Conservation (phyloP, 2,797 vertebrate genomes). For the Muscicapa comitata region DNA sequence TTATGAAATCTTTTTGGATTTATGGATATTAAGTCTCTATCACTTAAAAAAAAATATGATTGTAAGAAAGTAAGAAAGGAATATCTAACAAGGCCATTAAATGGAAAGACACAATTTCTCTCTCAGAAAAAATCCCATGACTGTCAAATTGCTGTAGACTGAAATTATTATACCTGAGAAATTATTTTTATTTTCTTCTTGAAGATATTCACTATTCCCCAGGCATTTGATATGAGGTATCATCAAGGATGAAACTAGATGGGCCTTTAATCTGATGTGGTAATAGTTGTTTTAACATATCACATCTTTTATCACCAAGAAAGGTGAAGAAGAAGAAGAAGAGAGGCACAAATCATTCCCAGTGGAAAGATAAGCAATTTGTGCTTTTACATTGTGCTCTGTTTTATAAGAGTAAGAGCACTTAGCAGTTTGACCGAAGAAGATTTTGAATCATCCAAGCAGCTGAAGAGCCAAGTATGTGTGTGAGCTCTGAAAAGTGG, state of each 20-base stretch:
- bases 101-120: background rate
- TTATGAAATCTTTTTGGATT: background rate
- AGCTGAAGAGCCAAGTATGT: background rate
- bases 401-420: background rate
- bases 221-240: background rate
- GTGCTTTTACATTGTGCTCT: fast-evolving
- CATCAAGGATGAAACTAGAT: background rate
- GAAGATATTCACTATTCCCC: background rate
- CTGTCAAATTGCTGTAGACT: background rate
- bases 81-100: background rate
- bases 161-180: background rate
- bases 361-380: background rate
- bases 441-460: background rate
- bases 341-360: background rate
- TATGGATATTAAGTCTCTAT: background rate
- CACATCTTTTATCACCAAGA: background rate
- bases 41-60: background rate
- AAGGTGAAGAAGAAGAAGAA: background rate
- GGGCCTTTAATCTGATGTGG: background rate
- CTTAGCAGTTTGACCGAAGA: background rate
- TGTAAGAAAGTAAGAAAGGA: background rate
- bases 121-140: background rate
- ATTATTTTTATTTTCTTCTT: background rate
- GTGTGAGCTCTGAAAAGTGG: background rate
- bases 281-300: fast-evolving